Evolutionary conservation across 2,888 invertebrate species (phyloP).

Genomic region (Onchidella celtica): DNA sequence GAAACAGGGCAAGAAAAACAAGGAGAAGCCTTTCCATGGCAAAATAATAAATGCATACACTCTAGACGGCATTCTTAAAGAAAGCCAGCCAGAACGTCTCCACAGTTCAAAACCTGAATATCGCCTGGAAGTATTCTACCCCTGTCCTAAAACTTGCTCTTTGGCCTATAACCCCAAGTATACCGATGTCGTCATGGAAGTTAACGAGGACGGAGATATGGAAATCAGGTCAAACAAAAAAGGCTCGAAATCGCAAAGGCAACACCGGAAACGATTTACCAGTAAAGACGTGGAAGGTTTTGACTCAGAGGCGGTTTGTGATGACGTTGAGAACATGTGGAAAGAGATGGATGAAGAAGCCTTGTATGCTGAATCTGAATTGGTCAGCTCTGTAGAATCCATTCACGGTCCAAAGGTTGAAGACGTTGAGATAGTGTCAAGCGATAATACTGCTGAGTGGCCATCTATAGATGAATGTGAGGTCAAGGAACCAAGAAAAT

Average conservation of each 20-base stretch:
- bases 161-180: constrained; percentile 57
- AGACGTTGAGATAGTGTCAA: no score
- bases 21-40: not conserved
- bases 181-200: not conserved
- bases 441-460: no score
- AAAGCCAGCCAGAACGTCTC: not conserved
- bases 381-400: no score
- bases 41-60: constrained; percentile 14
- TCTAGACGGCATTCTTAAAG: not conserved
- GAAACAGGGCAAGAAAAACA: not conserved
- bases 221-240: constrained; percentile 13
- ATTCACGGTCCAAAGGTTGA: no score
- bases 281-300: not conserved
- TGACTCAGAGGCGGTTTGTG: not conserved
- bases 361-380: not conserved
- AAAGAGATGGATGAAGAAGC: constrained; percentile 2
- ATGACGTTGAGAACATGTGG: not conserved
- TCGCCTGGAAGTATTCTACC: constrained; percentile 50
- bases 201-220: not conserved
- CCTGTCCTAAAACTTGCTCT: constrained; percentile 52
- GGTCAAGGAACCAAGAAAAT: not conserved
- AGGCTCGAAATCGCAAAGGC: not conserved
- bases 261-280: constrained; percentile 14
- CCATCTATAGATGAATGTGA: not conserved
- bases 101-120: constrained; percentile 13